Evolutionary conservation across 2,797 vertebrate genomes (phyloP).

Genomic region (Myotis myotis): DNA sequence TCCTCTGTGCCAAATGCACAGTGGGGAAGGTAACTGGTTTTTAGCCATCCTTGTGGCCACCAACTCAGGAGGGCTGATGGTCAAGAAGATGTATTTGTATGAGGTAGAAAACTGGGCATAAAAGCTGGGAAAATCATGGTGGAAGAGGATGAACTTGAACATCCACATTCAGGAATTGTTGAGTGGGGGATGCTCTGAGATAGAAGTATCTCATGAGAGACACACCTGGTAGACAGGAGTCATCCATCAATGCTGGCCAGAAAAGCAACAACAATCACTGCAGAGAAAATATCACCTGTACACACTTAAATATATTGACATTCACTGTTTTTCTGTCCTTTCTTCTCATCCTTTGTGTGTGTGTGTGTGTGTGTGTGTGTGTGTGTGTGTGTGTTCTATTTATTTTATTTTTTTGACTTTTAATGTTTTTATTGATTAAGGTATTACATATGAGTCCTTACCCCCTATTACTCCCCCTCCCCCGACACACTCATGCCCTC

Average conservation of each 20-base stretch:
- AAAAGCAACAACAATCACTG: not conserved
- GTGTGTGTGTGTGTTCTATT: too few species aligned
- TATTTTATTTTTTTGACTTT: too few species aligned
- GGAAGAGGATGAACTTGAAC: not conserved
- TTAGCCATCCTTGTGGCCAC: not conserved
- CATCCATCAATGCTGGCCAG: not conserved
- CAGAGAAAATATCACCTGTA: not conserved
- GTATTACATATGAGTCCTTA: too few species aligned
- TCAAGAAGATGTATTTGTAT: not conserved
- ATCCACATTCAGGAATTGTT: too few species aligned
- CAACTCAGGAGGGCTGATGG: not conserved
- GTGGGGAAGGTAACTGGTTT: not conserved
- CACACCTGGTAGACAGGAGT: not conserved
- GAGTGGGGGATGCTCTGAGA: not conserved
- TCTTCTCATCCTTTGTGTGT: not conserved
- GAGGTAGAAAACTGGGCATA: accelerated
- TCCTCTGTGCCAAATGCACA: not conserved
- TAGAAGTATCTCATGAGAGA: not conserved
- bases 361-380: too few species aligned
- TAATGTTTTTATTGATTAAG: too few species aligned
- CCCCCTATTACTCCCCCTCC: too few species aligned
- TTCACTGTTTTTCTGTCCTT: not conserved
- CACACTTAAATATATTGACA: accelerated
- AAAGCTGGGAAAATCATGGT: not conserved
- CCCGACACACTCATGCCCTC: too few species aligned